phyloP scores from a whole-genome alignment of 2,113 vertebrate genomes.

The Morone saxatilis region DNA sequence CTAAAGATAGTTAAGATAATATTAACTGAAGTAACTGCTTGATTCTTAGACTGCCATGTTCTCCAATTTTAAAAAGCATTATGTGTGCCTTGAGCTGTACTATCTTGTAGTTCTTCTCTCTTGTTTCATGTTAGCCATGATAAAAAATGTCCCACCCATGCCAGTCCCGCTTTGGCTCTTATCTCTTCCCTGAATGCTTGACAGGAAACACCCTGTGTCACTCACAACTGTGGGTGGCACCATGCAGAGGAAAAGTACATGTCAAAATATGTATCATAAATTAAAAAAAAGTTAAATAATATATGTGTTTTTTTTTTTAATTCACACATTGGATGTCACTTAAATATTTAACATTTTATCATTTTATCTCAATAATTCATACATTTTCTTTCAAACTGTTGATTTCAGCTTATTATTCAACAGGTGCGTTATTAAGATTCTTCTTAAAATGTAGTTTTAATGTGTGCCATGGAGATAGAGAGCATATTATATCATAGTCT shows the following conservation, averaged over 20 bases:
- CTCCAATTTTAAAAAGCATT: neutral
- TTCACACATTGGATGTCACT: neutral
- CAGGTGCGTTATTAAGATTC: neutral
- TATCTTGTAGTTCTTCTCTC: conserved; percentile 50
- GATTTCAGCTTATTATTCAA: neutral
- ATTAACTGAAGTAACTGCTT: neutral
- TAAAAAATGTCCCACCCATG: conserved; percentile 75
- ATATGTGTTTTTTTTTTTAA: too few species aligned
- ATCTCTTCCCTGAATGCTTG: conserved; percentile 66
- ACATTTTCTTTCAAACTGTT: neutral
- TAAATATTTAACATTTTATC: neutral
- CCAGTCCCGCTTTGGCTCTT: conserved; percentile 59
- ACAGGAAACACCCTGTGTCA: conserved; percentile 76
- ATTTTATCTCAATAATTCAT: too few species aligned
- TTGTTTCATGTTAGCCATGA: conserved; percentile 65
- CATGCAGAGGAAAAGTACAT: conserved; percentile 5
- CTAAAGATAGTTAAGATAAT: too few species aligned
- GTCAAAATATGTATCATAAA: conserved; percentile 4
- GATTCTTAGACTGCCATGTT: neutral
- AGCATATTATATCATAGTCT: neutral
- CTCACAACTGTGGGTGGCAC: conserved; percentile 58
- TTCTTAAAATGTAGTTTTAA: neutral
- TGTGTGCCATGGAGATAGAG: neutral
- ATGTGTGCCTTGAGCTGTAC: neutral
- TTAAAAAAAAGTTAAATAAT: neutral